Percentiles rank a stretch among this genome's conserved stretches.
phyloP scores from a whole-genome alignment of 1,140 invertebrate genomes.

The Battus philenor region DNA sequence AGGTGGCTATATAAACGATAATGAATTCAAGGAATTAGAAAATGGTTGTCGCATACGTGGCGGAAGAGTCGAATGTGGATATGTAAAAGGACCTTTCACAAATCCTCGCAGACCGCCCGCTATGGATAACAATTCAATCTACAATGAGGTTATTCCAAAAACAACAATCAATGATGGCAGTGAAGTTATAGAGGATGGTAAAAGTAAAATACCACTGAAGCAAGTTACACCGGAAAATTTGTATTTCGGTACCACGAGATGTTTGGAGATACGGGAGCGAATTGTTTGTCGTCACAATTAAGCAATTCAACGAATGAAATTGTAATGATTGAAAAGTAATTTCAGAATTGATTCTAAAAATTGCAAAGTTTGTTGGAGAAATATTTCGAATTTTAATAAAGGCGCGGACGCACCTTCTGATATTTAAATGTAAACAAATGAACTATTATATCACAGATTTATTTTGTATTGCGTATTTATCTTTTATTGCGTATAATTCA shows the following conservation, averaged over 20 bases:
- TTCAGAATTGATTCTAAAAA: no score
- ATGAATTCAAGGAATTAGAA: conserved; percentile 21
- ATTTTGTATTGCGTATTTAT: no score
- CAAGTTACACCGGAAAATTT: neutral
- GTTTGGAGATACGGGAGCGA: conserved; percentile 36
- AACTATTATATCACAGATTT: no score
- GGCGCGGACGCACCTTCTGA: no score
- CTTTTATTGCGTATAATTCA: no score
- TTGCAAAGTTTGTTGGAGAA: no score
- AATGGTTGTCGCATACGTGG: conserved; percentile 43
- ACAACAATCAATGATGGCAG: conserved; percentile 5
- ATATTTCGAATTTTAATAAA: no score
- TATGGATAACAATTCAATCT: conserved; percentile 16
- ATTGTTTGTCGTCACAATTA: conserved; percentile 45
- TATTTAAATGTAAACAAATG: no score
- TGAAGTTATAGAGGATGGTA: conserved; percentile 1
- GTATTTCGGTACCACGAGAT: conserved; percentile 22
- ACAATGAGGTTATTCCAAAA: conserved; percentile 3
- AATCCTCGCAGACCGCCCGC: conserved; percentile 41
- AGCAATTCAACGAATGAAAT: no score
- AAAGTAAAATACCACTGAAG: conserved; percentile 13
- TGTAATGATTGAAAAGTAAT: no score
- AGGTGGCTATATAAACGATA: conserved; percentile 22
- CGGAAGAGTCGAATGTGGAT: conserved; percentile 58
- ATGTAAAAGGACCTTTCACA: conserved; percentile 36